Evolutionary conservation across 2,888 invertebrate genomes (phyloP), one percentile per base, ranked within the genome.

Genomic region (Cephus rjabovi): DNA sequence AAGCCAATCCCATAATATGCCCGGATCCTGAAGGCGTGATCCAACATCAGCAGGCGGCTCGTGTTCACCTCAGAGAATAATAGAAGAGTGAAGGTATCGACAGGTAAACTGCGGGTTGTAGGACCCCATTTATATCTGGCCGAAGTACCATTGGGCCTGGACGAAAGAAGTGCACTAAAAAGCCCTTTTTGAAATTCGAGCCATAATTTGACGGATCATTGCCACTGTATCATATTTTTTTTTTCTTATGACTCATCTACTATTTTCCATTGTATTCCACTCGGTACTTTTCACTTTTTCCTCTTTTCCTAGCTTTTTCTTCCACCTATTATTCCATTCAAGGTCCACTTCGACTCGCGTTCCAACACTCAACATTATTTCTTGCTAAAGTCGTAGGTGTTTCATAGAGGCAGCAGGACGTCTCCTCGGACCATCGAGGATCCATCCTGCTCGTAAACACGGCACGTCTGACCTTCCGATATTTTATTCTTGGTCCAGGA

Each of bases 11-110:
- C 23, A 56, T 56, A 56, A 56, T 56, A 23, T 56, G 23, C 56
- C 56, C 56, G 56, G 56, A 56, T 56, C 56, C 56, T 56, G 56
- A 56, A 56, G 56, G 23, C 23, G 56, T 23, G 56, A 56, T 56
- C 23, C 23, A 56, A 23, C 23, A 56, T 56, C 56, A 56, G 56
- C 56, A 56, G 56, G 23, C 56, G 56, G 56, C 56, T 56, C 56
- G 56, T 56, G 56, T 56, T 56, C 40, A 56, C 23, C 40, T 56
- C 56, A 23, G 56, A 56, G 56, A 56, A 56, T 56, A 56, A 56
- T 56, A 56, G 23, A 71, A 71, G 71, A 71, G 71, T 23, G 71
- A 71, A 71, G 71, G 71, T 71, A 71, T 71, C 71, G 71, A 71
- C 71, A 71, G 71, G 71, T 71, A 71, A 71, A 71, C 71, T 34